These are phyloP conservation scores for Thunnus thynnus DNA, from an alignment of 2,113 vertebrate species.

Conservation along the genomic window DNA sequence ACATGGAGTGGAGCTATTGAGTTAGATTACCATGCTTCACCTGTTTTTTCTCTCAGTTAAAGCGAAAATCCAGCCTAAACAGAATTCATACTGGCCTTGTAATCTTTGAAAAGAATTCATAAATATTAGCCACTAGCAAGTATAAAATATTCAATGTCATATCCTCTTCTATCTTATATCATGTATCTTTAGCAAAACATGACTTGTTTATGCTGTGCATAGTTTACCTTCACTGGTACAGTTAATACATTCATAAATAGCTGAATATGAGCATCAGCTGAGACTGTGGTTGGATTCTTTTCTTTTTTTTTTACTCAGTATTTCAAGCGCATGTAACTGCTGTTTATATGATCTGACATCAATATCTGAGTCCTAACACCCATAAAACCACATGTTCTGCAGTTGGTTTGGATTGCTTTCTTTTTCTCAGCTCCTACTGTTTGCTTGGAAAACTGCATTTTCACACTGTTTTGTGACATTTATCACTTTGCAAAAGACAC, in stretches of 20 bases:
- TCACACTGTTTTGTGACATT: background rate
- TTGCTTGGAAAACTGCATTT: background rate
- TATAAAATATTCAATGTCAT: background rate
- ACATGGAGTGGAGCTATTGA: slow-evolving; percentile 72
- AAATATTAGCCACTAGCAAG: background rate
- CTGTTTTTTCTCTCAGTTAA: slow-evolving; percentile 60
- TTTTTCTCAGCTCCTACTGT: background rate
- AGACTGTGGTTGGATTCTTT: background rate
- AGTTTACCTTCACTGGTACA: background rate
- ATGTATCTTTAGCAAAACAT: background rate
- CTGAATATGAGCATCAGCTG: background rate
- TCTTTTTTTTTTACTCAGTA: background rate
- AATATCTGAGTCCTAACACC: background rate
- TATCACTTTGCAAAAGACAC: background rate
- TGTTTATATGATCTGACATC: background rate
- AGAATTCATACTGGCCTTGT: background rate
- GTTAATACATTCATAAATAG: background rate
- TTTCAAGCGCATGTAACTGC: background rate
- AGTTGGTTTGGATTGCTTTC: background rate
- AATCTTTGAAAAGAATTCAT: background rate
- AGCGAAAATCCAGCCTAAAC: slow-evolving; percentile 62
- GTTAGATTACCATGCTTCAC: slow-evolving; percentile 58
- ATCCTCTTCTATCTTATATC: no score
- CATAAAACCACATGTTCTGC: background rate
- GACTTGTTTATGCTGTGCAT: background rate